Percentiles rank a stretch among this genome's conserved stretches.
These are phyloP conservation scores for Xenopus borealis DNA, from an alignment of 2,113 vertebrate species.

Conservation along the genomic window DNA sequence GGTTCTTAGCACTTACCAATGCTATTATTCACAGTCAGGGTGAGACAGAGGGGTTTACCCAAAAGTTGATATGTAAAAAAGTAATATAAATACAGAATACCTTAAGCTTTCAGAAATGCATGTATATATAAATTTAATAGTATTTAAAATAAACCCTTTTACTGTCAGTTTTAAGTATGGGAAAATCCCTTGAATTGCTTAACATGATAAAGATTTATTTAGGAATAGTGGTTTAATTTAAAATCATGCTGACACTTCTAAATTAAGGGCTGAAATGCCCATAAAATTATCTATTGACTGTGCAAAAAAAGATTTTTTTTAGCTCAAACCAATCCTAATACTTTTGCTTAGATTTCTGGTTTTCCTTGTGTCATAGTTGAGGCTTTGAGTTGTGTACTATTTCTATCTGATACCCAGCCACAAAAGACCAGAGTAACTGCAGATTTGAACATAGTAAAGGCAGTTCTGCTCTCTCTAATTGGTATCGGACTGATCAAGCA, in stretches of 20 bases:
- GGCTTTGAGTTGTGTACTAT: no score
- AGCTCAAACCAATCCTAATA: no score
- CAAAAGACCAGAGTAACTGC: no score
- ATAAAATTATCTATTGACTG: no score
- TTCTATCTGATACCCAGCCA: no score
- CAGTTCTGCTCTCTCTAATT: no score
- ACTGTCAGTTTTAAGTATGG: neutral
- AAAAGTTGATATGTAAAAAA: neutral
- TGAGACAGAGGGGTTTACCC: neutral
- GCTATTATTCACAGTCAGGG: neutral
- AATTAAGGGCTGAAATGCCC: no score
- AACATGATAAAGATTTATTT: neutral
- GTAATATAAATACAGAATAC: neutral
- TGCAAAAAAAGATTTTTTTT: no score
- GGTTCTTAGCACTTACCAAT: neutral
- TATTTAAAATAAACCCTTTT: neutral
- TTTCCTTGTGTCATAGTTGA: no score
- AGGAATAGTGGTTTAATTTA: neutral
- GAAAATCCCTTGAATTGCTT: neutral
- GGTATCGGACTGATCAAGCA: no score
- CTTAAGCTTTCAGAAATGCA: neutral
- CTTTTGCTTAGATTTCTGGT: no score
- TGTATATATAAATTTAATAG: neutral
- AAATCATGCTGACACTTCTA: neutral
- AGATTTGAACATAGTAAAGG: no score